Base-by-base conservation (phyloP, 2,113 vertebrate genomes). In the Camarhynchus parvulus region DNA sequence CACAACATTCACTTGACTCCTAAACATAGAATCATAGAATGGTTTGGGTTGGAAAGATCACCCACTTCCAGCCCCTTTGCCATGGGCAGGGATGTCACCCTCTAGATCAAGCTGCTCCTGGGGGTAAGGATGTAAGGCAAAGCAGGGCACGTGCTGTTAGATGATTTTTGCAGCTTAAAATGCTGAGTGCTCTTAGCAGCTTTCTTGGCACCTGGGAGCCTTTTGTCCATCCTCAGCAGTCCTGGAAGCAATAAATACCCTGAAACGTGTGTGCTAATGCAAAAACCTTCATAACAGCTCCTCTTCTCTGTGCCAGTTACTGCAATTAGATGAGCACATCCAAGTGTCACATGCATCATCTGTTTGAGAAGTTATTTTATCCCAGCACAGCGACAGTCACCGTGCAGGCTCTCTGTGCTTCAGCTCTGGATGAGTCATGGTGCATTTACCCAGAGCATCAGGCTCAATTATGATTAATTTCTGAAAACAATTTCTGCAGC, bases 291-390 rank as follows among this genome's bases (percentile, higher is more conserved):
- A 0, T 39, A 74, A 80, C 2, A 4, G 80, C 49, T 92, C 63
- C 44, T 85, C 76, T 74, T 69, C 77, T 31, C 47, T 61, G 61
- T 55, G 88, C 79, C 0, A 0, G 25, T 93, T 95, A 88, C 28
- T 68, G 80, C 80, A 92, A 92, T 94, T 93, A 92, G 94, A 89
- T 82, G 88, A 96, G 88, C 66, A 90, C 88, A 89, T 62, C 86
- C 83, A 77, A 33, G 61, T 93, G 93, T 89, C 90, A 89, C 56
- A 90, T 35, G 66, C 66, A 50, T 89, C 86, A 82, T 81, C n/a
- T 86, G 5, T 41, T 83, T 42, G 76, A 86, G 86, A 66, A 76
- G 76, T 92, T 89, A 83, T 82, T 96, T 90, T 67, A 75, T 72
- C 69, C 69, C 39, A 50, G 24, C 37, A 12, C 17, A 6, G 92